Evolutionary conservation across 2,113 vertebrate genomes (phyloP), one percentile per base, ranked within the genome.

Genomic region (Colinus virginianus): DNA sequence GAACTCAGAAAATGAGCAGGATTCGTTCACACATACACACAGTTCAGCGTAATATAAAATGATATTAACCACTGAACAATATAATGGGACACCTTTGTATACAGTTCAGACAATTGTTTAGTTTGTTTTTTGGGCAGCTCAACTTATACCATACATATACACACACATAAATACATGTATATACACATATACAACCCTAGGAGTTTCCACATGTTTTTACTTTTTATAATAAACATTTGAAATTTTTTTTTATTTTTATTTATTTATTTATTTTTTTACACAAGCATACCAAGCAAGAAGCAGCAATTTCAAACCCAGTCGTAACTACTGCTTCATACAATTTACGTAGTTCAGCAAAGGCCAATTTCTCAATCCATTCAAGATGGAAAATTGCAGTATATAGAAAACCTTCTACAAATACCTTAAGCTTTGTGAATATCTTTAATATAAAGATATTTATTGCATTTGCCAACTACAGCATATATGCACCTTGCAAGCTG

Each of bases 101-200:
- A 76, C 53, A 6, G 72, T 91, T 88, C 79, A 95, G 38, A 48
- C 48, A 88, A 84, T 51, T 87, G 86, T 62, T 87, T 42, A 26
- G 28, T 55, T 56, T 32, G 30, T 34, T 49, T 38, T 36, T 40
- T 81, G 72, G 74, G 58, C 72, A 95, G 61, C 63, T 42, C 63
- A 76, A 78, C 0, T 0, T 43, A 46, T 88, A 80, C 56, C 18
- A 32, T 38, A 38, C 12, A 43, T 9, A 14, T 2, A 71, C 18
- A 76, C 13, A 51, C 46, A 48, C 22, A 49, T 21, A 48, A 12
- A 22, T 23, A 49, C 48, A 49, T 49, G 48, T 16, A 16, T 51
- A 18, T 38, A 38, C 9, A 40, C 11, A 17, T 2, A 76, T 14
- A 76, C 17, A 88, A 43, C 82, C 58, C 55, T 17, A 46, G 66